phyloP scores from a whole-genome alignment of 2,113 vertebrate genomes.

The Thymallus thymallus region DNA sequence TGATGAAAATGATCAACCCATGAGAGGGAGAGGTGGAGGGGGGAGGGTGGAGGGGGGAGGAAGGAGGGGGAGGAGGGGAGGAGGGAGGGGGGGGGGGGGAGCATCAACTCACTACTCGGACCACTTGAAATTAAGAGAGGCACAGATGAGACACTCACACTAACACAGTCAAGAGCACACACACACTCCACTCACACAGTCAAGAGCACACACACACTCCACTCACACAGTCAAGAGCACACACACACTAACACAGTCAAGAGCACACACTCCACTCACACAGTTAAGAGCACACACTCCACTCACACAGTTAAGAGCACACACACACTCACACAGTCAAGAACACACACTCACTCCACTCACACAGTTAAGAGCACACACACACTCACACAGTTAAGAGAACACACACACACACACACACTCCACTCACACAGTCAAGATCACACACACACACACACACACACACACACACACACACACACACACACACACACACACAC shows the following conservation, averaged over 20 bases:
- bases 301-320: too few relatives aligned
- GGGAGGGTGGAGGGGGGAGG: slow-evolving; percentile 29
- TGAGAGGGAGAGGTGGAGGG: slow-evolving; percentile 9
- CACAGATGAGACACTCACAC: slow-evolving; percentile 23
- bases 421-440: neutral
- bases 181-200: too few relatives aligned
- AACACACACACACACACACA: too few relatives aligned
- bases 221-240: too few relatives aligned
- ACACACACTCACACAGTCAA: too few relatives aligned
- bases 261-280: neutral
- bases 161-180: slow-evolving; percentile 30
- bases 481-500: neutral
- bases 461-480: neutral
- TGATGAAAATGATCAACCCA: slow-evolving; percentile 66
- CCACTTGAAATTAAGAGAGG: slow-evolving; percentile 48
- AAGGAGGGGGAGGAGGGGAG: neutral
- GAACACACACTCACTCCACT: neutral
- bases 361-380: slow-evolving; percentile 2
- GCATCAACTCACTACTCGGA: slow-evolving; percentile 38
- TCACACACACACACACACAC: neutral
- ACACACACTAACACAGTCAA: neutral
- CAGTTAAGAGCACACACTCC: too few relatives aligned
- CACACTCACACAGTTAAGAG: too few relatives aligned
- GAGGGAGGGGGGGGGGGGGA: neutral
- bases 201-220: too few relatives aligned